phyloP scores from a whole-genome alignment of 2,888 invertebrate genomes.

The Dryadula phaetusa region DNA sequence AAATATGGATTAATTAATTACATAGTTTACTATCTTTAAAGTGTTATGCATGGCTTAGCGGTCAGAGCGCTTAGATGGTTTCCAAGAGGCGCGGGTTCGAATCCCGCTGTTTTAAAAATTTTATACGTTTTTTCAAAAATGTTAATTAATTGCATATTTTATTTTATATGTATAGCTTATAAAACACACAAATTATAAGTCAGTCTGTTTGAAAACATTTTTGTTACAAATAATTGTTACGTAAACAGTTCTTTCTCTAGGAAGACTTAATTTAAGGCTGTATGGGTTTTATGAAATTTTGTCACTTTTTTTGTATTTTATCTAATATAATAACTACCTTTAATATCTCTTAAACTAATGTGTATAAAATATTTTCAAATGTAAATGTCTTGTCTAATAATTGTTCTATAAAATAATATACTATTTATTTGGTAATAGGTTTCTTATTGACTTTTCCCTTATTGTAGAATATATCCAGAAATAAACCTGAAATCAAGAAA shows the following conservation, averaged over 20 bases:
- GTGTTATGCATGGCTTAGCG: no score
- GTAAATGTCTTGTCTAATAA: not conserved
- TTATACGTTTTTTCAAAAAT: no score
- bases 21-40: no score
- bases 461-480: slow-evolving; percentile 90
- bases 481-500: slow-evolving; percentile 86
- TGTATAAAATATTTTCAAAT: not conserved
- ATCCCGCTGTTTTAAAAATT: no score
- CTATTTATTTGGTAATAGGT: slow-evolving; percentile 57
- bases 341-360: not conserved
- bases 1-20: no score
- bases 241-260: not conserved
- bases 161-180: no score
- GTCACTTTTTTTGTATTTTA: not conserved
- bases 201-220: not conserved
- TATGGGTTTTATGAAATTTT: not conserved
- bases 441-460: slow-evolving; percentile 73
- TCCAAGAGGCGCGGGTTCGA: no score
- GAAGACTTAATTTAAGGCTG: not conserved
- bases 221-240: not conserved
- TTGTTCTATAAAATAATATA: slow-evolving; percentile 1
- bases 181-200: not conserved
- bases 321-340: no score
- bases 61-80: no score
- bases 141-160: no score